These are phyloP conservation scores for Trichogramma pretiosum DNA, from an alignment of 1,140 invertebrate genomes.

Conservation along the genomic window DNA sequence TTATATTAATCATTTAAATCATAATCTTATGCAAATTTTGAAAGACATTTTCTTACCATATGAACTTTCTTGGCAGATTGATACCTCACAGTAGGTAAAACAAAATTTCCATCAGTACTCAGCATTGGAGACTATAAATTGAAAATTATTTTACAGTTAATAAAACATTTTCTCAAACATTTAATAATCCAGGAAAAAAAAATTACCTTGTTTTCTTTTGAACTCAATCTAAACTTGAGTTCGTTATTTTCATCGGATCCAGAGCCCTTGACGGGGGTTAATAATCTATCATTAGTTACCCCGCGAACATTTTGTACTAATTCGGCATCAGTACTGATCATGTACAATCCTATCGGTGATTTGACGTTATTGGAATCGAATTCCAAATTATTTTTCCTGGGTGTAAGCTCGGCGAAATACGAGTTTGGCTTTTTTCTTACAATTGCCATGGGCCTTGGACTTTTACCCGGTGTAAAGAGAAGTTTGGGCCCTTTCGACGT, in stretches of 20 bases:
- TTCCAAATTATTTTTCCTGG: background rate
- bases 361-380: slow-evolving; percentile 14
- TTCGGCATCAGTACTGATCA: slow-evolving; percentile 19
- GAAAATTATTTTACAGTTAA: too few species aligned
- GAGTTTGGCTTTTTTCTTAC: slow-evolving; percentile 14
- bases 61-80: slow-evolving; percentile 9
- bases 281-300: slow-evolving; percentile 11
- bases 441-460: background rate
- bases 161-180: background rate
- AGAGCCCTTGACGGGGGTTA: slow-evolving; percentile 1
- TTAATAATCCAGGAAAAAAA: background rate
- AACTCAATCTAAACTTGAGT: slow-evolving; percentile 6
- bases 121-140: slow-evolving; percentile 4
- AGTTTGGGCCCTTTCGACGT: slow-evolving; percentile 1
- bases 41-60: slow-evolving; percentile 7
- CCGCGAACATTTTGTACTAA: slow-evolving; percentile 19
- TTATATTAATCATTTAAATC: background rate
- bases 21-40: background rate
- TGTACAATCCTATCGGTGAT: slow-evolving; percentile 24
- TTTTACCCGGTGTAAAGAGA: slow-evolving; percentile 23
- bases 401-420: slow-evolving; percentile 16
- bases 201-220: slow-evolving; percentile 12
- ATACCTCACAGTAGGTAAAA: slow-evolving; percentile 8
- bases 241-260: background rate
- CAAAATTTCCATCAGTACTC: slow-evolving; percentile 1